Base-by-base conservation (phyloP, 2,113 vertebrate genomes). In the Neoarius graeffei region DNA sequence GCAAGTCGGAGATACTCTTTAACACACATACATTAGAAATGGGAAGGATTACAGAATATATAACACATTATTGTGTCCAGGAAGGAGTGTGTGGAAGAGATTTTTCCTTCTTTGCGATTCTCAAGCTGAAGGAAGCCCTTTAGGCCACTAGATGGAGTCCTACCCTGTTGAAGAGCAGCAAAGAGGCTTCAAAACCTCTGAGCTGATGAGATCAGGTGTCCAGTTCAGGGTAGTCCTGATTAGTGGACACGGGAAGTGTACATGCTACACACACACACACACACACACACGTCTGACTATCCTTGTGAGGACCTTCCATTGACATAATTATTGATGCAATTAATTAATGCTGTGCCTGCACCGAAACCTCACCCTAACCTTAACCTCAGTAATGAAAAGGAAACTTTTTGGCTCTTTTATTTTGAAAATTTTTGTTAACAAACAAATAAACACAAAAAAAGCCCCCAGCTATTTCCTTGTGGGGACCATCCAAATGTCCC, bases 101-200 rank as follows among this genome's bases (percentile, higher is more conserved):
- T 84, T 50, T 50, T 14, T 59, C 5, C 9, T 0, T 5, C 88
- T 85, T 66, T 25, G 52, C 80, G 83, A 85, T 85, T 76, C 67
- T 85, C 60, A 35, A 57, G 88, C 76, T 94, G 94, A 94, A 93
- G 86, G 85, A 88, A 91, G 85, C 91, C 64, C 23, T 15, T 86
- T 74, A 83, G 54, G 84, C 95, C 96, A 95, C 95, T 96, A 96
- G 96, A 96, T 95, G 96, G 96, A 94, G 95, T 92, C 91, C 96
- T 91, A 95, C 94, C 92, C 96, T 93, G 92, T 92, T 92, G 88
- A 93, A 95, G 95, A 93, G 93, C 90, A 89, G 17, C 85, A 88
- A 89, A 57, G 93, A 90, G 90, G 71, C 79, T 91, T 81, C 88
- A 67, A 92, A 92, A 91, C 92, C 90, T 92, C 88, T 91, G 90